These are phyloP conservation scores for Timandra comae DNA, from an alignment of 2,888 invertebrate species.

Conservation along the genomic window DNA sequence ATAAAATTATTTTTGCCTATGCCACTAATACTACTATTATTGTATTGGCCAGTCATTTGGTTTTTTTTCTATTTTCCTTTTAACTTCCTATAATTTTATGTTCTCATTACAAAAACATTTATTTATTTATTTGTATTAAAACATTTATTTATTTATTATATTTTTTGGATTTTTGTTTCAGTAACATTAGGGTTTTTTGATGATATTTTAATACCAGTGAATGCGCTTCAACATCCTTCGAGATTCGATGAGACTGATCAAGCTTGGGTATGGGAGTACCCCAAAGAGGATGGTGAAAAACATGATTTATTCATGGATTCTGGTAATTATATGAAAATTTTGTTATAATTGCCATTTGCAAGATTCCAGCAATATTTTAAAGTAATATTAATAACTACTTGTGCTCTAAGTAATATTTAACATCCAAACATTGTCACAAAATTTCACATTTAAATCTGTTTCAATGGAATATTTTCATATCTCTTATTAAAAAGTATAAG, in stretches of 20 bases:
- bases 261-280: conserved; percentile 98
- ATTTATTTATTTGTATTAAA: not conserved
- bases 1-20: no score
- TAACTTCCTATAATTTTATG: no score
- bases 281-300: conserved; percentile 85
- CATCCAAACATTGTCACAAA: no score
- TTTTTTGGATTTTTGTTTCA: conserved; percentile 73
- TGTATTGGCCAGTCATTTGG: no score
- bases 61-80: no score
- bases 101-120: no score
- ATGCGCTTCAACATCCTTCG: conserved; percentile 94
- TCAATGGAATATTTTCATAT: conserved; percentile 1
- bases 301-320: conserved; percentile 97
- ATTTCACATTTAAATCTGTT: not conserved
- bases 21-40: no score
- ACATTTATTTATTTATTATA: not conserved
- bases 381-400: no score
- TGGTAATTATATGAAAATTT: conserved; percentile 58
- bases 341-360: no score
- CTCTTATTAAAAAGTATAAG: not conserved
- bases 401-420: no score
- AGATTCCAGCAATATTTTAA: no score
- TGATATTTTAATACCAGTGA: conserved; percentile 95
- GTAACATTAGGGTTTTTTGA: conserved; percentile 97
- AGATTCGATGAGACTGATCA: conserved; percentile 94